These are phyloP conservation scores for Spilogale gracilis DNA, from an alignment of 2,113 vertebrate genomes.

Conservation along the genomic window DNA sequence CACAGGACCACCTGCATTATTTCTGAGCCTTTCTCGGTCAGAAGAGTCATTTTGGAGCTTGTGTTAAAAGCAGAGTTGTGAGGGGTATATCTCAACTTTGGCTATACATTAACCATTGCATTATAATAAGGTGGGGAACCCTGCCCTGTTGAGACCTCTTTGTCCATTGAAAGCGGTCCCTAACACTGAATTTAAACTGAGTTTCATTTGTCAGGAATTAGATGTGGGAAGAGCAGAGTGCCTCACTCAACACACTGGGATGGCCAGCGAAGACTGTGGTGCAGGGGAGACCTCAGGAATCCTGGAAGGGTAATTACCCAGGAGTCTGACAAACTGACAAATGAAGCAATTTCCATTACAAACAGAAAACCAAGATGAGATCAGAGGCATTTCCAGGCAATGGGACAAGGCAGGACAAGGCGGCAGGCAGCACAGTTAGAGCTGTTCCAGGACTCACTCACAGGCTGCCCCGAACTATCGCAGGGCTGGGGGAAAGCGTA, in stretches of 20 bases:
- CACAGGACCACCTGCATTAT: not conserved
- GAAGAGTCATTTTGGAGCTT: not conserved
- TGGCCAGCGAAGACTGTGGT: not conserved
- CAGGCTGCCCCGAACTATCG: not conserved
- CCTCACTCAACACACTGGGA: not conserved
- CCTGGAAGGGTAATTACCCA: slow-evolving; percentile 76
- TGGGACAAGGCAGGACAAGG: slow-evolving; percentile 69
- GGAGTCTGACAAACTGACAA: slow-evolving; percentile 84
- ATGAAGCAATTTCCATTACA: slow-evolving; percentile 87
- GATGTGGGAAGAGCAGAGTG: not conserved
- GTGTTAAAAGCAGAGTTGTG: not conserved
- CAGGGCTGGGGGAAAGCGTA: not conserved
- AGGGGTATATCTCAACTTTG: not conserved
- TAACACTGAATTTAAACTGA: not conserved
- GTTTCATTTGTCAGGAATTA: not conserved
- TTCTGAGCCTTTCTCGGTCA: not conserved
- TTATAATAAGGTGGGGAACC: not conserved
- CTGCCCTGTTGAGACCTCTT: not conserved
- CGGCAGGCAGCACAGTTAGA: slow-evolving; percentile 16
- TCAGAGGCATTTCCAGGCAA: slow-evolving; percentile 84
- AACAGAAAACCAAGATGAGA: slow-evolving; percentile 82
- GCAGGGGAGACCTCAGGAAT: slow-evolving; percentile 60
- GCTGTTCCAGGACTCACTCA: not conserved
- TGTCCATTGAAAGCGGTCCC: slow-evolving; percentile 9
- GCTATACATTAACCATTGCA: not conserved